Base-by-base conservation (phyloP, 1,140 invertebrate genomes). In the Sitodiplosis mosellana region DNA sequence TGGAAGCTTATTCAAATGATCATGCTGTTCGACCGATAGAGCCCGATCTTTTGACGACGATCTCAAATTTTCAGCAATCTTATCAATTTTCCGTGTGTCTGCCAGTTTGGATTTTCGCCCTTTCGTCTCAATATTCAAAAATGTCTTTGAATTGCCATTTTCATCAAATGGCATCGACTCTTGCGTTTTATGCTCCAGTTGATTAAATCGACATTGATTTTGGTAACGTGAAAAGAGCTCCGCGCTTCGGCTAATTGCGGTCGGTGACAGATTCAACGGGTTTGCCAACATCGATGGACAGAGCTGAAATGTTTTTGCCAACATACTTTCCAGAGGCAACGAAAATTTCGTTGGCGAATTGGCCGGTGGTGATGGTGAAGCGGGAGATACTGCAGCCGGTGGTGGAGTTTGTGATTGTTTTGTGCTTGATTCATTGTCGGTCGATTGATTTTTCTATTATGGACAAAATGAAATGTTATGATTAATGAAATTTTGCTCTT, bases 151-250 rank as follows among this genome's bases (percentile, higher is more conserved):
- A 43, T 43, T 36, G 4, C 33, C 38, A 45, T 45, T 45, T 12
- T 45, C 41, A 18, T 38, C 22, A 6, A 36, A 8, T 11, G 33
- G 2, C 2, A 33, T 19, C 4, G 48, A 33, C 2, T 52, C 49
- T n/a, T 33, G 19, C 7, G n/a, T 14, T 20, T 22, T 15, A n/a
- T 46, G 37, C 1, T 33, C n/a, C 12, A 42, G 37, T 12, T 47
- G 15, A 41, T 60, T 59, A 7, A 43, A 7, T 3, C 41, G 41
- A 38, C 59, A 63, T 48, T 63, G 61, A 46, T 63, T 58, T 47
- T 64, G 61, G 36, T 64, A 64, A 47, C 63, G 64, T 42, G 59
- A 59, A 51, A 64, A 45, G 11, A 64, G 45, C 22, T 64, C 61
- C 2, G 56, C 52, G 22, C 60, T 61, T 46, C 59, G 64, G 49